Percentiles rank a stretch among this genome's conserved stretches.
phyloP scores from a whole-genome alignment of 2,797 vertebrate genomes.

The Leuciscus waleckii region DNA sequence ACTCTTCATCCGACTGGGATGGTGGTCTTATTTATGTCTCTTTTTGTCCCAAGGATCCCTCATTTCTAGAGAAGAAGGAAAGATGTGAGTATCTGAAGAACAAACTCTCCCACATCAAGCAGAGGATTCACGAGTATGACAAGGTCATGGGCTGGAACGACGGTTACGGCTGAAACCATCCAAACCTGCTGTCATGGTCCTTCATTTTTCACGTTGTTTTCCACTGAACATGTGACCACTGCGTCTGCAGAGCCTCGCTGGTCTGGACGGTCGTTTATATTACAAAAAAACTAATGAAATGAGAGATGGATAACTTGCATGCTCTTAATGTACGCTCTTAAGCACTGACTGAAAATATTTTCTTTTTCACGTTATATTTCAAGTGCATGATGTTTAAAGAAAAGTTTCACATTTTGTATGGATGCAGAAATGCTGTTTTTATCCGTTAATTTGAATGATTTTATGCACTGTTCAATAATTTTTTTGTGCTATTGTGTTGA shows the following conservation, averaged over 20 bases:
- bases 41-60: constrained; percentile 81
- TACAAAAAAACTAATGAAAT: constrained; percentile 4
- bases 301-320: constrained; percentile 26
- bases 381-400: constrained; percentile 11
- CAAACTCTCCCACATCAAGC: constrained; percentile 97
- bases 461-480: neutral
- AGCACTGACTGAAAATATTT: constrained; percentile 22
- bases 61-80: constrained; percentile 95
- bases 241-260: neutral
- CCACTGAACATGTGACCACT: neutral
- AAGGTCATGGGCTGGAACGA: constrained; percentile 96
- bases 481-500: constrained; percentile 7
- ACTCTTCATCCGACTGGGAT: neutral
- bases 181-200: constrained; percentile 27
- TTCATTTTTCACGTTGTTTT: constrained; percentile 29
- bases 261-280: neutral
- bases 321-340: constrained; percentile 21
- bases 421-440: neutral
- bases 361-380: constrained; percentile 8
- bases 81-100: constrained; percentile 96
- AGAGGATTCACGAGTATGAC: constrained; percentile 95
- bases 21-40: neutral
- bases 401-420: neutral
- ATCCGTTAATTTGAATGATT: neutral
- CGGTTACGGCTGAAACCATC: constrained; percentile 70